These are phyloP conservation scores for Pycnomerus fuliginosus DNA, from an alignment of 2,888 invertebrate species.

Conservation along the genomic window DNA sequence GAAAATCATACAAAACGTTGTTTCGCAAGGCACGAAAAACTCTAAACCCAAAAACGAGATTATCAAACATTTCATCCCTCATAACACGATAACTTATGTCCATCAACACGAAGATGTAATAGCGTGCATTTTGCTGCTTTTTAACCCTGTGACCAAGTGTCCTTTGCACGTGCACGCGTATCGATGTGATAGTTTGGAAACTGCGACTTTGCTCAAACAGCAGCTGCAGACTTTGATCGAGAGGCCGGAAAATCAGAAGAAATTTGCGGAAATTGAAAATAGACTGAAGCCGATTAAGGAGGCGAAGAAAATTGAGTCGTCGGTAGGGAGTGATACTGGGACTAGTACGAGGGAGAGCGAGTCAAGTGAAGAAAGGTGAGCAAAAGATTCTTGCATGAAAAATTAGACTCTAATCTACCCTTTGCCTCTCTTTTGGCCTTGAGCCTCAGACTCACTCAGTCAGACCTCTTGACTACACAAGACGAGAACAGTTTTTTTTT, in stretches of 20 bases:
- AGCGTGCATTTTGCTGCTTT: constrained; percentile 87
- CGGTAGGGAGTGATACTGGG: constrained; percentile 73
- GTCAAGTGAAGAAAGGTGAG: constrained; percentile 65
- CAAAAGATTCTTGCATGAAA: too few species aligned
- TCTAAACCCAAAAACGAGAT: constrained; percentile 58
- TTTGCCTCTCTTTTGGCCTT: too few species aligned
- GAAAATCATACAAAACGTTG: constrained; percentile 82
- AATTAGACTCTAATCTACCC: too few species aligned
- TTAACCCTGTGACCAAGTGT: constrained; percentile 91
- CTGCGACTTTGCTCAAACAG: constrained; percentile 82
- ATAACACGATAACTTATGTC: constrained; percentile 89
- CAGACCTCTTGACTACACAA: too few species aligned
- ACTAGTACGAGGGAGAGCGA: constrained; percentile 67
- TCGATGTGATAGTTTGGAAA: constrained; percentile 91
- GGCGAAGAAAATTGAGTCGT: constrained; percentile 71
- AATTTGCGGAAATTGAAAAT: constrained; percentile 78
- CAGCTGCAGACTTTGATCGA: constrained; percentile 82
- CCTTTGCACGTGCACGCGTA: constrained; percentile 95
- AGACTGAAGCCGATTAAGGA: constrained; percentile 50
- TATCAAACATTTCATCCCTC: constrained; percentile 92
- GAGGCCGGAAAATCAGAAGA: constrained; percentile 81
- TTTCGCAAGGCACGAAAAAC: constrained; percentile 32
- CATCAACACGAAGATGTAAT: constrained; percentile 91
- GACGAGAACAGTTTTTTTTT: too few species aligned
- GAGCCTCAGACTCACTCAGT: too few species aligned